Conservation (phyloP, 64 coral and sea anemone species). For the Stichodactyla mertensii region DNA sequence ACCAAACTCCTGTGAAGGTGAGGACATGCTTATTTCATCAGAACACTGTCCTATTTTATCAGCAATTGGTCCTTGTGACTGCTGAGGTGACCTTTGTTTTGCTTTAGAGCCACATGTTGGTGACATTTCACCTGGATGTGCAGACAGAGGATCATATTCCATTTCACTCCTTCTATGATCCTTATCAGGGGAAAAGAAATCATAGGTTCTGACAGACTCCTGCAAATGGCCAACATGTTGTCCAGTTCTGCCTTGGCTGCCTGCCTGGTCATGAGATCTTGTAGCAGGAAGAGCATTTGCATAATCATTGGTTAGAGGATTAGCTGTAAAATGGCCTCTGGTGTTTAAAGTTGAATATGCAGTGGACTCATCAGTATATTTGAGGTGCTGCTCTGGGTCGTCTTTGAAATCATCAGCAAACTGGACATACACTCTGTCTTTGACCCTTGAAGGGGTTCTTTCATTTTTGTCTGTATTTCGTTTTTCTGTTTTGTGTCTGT, state of each 20-base stretch:
- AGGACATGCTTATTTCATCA: neutral
- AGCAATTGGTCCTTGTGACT: slow-evolving; percentile 48
- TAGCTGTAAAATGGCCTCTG: slow-evolving; percentile 84
- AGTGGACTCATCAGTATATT: slow-evolving; percentile 65
- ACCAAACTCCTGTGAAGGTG: neutral
- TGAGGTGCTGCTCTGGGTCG: slow-evolving; percentile 49
- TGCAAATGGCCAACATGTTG: neutral
- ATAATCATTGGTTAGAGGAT: slow-evolving; percentile 32
- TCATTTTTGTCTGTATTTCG: neutral
- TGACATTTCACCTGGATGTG: slow-evolving; percentile 31
- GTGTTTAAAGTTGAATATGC: slow-evolving; percentile 66
- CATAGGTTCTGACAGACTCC: slow-evolving; percentile 41
- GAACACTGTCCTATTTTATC: slow-evolving; percentile 43
- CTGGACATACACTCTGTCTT: slow-evolving; percentile 82
- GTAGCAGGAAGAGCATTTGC: neutral
- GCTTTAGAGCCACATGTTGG: slow-evolving; percentile 15
- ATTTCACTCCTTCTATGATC: slow-evolving; percentile 4
- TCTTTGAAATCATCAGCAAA: slow-evolving; percentile 46
- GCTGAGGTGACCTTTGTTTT: slow-evolving; percentile 46
- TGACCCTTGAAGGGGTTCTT: slow-evolving; percentile 18
- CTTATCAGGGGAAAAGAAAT: slow-evolving; percentile 32
- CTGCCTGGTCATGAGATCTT: slow-evolving; percentile 16
- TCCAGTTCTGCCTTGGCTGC: slow-evolving; percentile 9
- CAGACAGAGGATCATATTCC: neutral
- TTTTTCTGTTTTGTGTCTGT: slow-evolving; percentile 33